phyloP scores from a whole-genome alignment of 2,888 invertebrate genomes.

The Trypoxylon attenuatum region DNA sequence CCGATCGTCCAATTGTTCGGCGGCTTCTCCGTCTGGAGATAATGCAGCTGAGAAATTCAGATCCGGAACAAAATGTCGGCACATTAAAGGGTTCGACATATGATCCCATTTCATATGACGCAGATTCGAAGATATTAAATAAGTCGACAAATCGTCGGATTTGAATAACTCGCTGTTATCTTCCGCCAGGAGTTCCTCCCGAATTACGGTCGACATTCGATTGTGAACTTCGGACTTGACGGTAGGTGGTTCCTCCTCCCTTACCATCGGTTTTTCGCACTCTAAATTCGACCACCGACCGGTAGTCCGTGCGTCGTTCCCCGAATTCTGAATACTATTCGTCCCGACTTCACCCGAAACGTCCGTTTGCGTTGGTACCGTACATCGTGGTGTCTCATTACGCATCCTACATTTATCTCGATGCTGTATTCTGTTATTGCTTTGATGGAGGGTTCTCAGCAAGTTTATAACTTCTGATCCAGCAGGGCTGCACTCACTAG shows the following conservation, averaged over 20 bases:
- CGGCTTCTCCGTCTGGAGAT: constrained; percentile 59
- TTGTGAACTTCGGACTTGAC: constrained; percentile 27
- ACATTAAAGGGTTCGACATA: constrained; percentile 69
- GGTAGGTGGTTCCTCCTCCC: neutral
- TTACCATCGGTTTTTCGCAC: constrained; percentile 4
- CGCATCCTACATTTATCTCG: constrained; percentile 47
- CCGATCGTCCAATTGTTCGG: constrained; percentile 63
- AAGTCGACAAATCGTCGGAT: constrained; percentile 64
- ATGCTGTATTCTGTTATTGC: constrained; percentile 49
- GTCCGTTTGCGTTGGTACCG: constrained; percentile 53
- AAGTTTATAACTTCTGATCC: constrained; percentile 58
- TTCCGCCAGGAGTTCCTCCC: constrained; percentile 64
- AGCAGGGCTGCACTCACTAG: constrained; percentile 40
- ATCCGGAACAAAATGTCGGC: constrained; percentile 67
- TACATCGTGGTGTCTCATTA: constrained; percentile 47
- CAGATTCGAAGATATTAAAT: constrained; percentile 64
- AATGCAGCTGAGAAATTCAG: constrained; percentile 38
- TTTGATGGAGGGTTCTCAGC: constrained; percentile 56
- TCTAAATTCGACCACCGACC: no score
- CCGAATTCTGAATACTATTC: neutral
- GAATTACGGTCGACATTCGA: constrained; percentile 63
- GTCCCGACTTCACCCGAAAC: constrained; percentile 1
- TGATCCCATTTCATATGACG: constrained; percentile 64
- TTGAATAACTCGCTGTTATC: constrained; percentile 58
- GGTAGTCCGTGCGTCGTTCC: no score